Conservation (phyloP, 53 echinoderm and acorn worm species). For the Echinometra lucunter region DNA sequence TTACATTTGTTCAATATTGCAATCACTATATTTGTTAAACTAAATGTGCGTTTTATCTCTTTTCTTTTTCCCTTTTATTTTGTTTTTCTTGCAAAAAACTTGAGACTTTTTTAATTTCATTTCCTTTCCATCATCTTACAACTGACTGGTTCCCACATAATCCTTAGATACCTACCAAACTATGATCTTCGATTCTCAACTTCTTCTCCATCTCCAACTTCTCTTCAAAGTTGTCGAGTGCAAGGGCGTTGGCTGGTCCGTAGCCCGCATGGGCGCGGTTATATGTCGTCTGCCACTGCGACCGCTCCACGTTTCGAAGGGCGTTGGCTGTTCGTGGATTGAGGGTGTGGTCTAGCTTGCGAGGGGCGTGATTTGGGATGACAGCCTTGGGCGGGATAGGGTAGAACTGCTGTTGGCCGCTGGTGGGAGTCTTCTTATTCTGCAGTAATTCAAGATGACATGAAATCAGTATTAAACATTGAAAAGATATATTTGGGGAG, state of each 20-base stretch:
- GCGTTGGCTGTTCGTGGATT: constrained; percentile 93
- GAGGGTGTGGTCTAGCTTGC: constrained; percentile 85
- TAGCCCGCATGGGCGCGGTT: constrained; percentile 88
- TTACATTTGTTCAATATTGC: too few relatives aligned
- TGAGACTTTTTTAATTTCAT: neutral
- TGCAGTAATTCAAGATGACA: constrained; percentile 48
- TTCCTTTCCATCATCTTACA: neutral
- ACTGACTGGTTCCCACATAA: neutral
- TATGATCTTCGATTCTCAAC: constrained; percentile 89
- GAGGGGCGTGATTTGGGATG: constrained; percentile 92
- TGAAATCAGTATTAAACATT: neutral
- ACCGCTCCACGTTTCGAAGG: constrained; percentile 92
- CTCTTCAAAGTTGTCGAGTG: constrained; percentile 90
- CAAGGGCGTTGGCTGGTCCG: constrained; percentile 87
- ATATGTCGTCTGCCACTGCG: constrained; percentile 98
- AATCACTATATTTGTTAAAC: too few relatives aligned
- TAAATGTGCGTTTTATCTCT: too few relatives aligned
- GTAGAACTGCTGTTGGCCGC: constrained; percentile 94
- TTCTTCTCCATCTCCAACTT: constrained; percentile 86
- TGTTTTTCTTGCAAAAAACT: too few relatives aligned
- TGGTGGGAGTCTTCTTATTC: constrained; percentile 89
- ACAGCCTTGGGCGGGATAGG: constrained; percentile 96
- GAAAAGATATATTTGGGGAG: neutral
- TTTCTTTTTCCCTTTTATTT: too few relatives aligned
- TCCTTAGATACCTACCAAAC: constrained; percentile 83